Evolutionary conservation across 2,113 vertebrate species (phyloP), one percentile per base, ranked within the genome.

Genomic region (Lagenorhynchus albirostris): DNA sequence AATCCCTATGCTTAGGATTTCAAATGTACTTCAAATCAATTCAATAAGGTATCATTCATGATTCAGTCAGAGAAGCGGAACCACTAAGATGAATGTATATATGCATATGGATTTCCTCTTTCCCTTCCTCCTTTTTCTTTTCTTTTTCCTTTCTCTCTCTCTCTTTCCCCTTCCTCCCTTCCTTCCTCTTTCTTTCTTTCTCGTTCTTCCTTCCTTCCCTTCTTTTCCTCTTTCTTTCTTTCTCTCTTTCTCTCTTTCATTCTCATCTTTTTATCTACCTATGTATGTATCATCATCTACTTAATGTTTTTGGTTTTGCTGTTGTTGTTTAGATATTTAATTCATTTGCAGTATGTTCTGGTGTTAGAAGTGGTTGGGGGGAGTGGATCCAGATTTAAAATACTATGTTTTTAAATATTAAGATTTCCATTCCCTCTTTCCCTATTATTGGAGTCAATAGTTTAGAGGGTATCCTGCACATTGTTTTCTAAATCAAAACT

Each of bases 311-410:
- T 25, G 2, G 12, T 65, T 94, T 93, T 83, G 62, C 33, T 88
- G 67, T 67, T 91, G 25, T 77, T 86, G 33, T 92, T 92, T 82
- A 73, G 81, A 79, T 81, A 77, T 93, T 88, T 55, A 91, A 44
- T 58, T 81, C 25, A 88, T 20, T 96, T 71, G 6, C 13, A 86
- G 36, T 70, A 4, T 26, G 63, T 55, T 70, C 91, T 84, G 6
- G 41, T 65, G 65, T 85, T 25, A 67, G 53, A 62, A 86, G 7
- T 55, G 41, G 2, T 55, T 80, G 50, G n/a, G 36, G 50, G 31
- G 41, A 36, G 73, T 23, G 12, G 17, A 77, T 79, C 7, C 17
- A 62, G 38, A 25, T 85, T 82, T 89, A 82, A 91, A 93, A 82
- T 55, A 74, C 4, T 11, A 41, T 77, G 31, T 41, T 85, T 76